Conservation (phyloP, 2,113 vertebrate species). For the Gnathonemus longibarbis region DNA sequence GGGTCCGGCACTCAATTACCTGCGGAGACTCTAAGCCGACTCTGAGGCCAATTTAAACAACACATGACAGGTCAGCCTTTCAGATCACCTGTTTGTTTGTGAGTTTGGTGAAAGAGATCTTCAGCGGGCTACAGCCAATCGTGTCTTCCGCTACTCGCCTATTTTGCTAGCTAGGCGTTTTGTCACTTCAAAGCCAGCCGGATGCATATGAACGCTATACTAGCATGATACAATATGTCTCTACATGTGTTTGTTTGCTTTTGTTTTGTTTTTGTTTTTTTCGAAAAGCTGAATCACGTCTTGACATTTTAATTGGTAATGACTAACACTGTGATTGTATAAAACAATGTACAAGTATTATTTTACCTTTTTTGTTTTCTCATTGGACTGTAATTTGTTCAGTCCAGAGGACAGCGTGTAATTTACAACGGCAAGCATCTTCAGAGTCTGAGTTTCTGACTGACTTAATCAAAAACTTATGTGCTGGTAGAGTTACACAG, state of each 20-base stretch:
- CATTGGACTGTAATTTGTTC: neutral
- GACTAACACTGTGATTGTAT: neutral
- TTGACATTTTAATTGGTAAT: neutral
- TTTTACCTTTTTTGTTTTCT: neutral
- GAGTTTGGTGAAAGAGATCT: neutral
- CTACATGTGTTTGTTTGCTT: neutral
- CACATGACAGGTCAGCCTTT: neutral
- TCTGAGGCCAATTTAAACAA: constrained; percentile 11
- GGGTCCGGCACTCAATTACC: neutral
- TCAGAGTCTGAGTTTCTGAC: neutral
- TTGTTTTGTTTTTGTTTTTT: neutral
- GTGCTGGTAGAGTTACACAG: neutral
- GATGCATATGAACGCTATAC: neutral
- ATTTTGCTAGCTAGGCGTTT: neutral
- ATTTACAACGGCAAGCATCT: neutral
- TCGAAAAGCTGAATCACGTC: neutral
- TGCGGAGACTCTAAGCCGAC: neutral
- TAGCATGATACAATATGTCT: neutral
- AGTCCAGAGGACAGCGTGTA: neutral
- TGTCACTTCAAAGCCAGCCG: neutral
- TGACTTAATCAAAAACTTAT: neutral
- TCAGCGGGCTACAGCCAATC: neutral
- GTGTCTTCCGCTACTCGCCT: neutral
- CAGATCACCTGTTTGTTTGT: neutral
- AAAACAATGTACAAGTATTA: neutral